Percentiles rank a stretch among this genome's conserved stretches.
These are phyloP conservation scores for Ericerus pela DNA, from an alignment of 1,140 invertebrate species.

Conservation along the genomic window DNA sequence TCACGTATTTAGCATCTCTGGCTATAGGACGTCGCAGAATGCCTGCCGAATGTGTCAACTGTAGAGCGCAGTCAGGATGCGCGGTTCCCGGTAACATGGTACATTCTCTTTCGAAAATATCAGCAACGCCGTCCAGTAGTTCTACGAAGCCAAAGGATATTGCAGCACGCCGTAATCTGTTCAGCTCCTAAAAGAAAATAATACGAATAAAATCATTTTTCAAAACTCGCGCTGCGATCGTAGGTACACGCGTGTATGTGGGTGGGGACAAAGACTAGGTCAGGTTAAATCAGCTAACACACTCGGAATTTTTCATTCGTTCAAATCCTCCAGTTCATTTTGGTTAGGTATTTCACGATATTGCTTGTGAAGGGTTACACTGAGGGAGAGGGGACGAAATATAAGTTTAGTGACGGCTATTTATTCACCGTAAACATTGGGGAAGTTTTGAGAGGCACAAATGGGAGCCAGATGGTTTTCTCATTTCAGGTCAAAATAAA, in stretches of 20 bases:
- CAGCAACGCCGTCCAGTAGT: constrained; percentile 54
- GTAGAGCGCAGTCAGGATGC: constrained; percentile 74
- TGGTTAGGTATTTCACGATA: too few species aligned
- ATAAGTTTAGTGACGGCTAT: too few species aligned
- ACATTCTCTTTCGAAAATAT: constrained; percentile 79
- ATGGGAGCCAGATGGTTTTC: too few species aligned
- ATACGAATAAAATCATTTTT: neutral
- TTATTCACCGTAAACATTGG: too few species aligned
- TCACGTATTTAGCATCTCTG: constrained; percentile 44
- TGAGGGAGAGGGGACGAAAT: too few species aligned
- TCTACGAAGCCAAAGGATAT: constrained; percentile 77
- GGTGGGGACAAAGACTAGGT: too few species aligned
- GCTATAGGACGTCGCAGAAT: constrained; percentile 46
- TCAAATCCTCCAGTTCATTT: too few species aligned
- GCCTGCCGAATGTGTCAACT: constrained; percentile 73
- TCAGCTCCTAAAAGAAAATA: constrained; percentile 54
- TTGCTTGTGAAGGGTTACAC: too few species aligned
- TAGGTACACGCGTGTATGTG: neutral
- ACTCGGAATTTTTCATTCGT: too few species aligned
- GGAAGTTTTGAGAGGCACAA: too few species aligned
- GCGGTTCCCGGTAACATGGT: constrained; percentile 56
- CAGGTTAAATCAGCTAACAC: too few species aligned
- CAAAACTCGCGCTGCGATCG: neutral
- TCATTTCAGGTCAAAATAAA: too few species aligned
- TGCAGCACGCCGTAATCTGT: constrained; percentile 72